Evolutionary conservation across 2,797 vertebrate genomes (phyloP).

Genomic region (Pristis pectinata): DNA sequence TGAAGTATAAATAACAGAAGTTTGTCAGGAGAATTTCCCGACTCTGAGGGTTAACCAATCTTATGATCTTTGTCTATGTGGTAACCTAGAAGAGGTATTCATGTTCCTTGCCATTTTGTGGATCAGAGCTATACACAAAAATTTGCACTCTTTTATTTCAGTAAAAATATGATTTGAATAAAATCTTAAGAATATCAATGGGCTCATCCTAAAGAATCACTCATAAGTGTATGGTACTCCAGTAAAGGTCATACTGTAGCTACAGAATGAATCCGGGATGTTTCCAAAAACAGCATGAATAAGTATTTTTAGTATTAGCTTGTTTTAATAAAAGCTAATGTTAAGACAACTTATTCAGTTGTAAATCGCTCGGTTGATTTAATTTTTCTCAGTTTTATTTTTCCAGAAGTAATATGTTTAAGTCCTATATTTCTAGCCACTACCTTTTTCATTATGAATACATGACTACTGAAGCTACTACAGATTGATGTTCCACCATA

Average conservation of each 20-base stretch:
- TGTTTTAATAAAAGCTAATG: not conserved
- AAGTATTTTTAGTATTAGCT: not conserved
- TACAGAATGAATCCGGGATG: not conserved
- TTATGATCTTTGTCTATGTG: not conserved
- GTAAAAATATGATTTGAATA: not conserved
- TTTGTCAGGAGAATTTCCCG: not conserved
- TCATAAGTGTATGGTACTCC: not conserved
- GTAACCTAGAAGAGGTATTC: not conserved
- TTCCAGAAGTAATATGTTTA: not conserved
- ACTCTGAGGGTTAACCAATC: slow-evolving; percentile 2
- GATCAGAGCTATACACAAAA: not conserved
- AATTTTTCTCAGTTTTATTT: not conserved
- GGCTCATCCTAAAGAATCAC: not conserved
- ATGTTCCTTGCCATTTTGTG: not conserved
- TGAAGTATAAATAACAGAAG: not conserved
- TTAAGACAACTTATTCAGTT: not conserved
- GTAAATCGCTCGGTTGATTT: not conserved
- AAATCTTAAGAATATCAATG: not conserved
- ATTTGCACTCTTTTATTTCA: not conserved
- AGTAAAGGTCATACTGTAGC: not conserved
- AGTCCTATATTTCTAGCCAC: not conserved
- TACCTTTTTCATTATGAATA: not conserved
- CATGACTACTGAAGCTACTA: not conserved
- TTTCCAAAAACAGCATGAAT: not conserved
- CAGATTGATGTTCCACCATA: not conserved